These are phyloP conservation scores for Leucozona laternaria DNA, from an alignment of 2,888 invertebrate species.

Conservation along the genomic window DNA sequence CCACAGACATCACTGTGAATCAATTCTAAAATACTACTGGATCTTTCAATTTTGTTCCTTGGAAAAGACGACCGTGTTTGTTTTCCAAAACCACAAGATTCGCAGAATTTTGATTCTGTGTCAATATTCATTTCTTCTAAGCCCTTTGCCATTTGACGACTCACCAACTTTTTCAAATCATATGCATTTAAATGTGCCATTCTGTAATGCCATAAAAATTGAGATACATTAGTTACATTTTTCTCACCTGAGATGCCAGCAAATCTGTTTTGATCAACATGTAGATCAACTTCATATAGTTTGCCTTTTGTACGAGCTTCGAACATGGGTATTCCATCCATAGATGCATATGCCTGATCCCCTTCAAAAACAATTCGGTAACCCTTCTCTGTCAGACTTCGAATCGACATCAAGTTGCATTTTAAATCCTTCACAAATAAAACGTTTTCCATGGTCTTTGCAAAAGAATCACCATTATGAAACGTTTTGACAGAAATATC, in stretches of 20 bases:
- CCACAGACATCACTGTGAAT: too few relatives aligned
- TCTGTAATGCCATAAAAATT: constrained; percentile 4
- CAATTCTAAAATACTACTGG: background rate
- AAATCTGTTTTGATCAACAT: background rate
- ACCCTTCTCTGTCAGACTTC: too few relatives aligned
- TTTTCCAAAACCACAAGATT: constrained; percentile 13
- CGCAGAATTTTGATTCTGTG: too few relatives aligned
- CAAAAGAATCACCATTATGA: too few relatives aligned
- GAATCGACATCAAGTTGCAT: too few relatives aligned
- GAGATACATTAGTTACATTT: background rate
- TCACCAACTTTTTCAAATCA: background rate
- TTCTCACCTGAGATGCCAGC: constrained; percentile 15
- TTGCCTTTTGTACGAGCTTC: background rate
- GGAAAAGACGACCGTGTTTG: background rate
- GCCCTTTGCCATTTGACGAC: too few relatives aligned
- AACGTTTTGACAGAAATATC: background rate
- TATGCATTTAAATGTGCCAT: too few relatives aligned
- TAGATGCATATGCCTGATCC: too few relatives aligned
- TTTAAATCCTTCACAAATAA: too few relatives aligned
- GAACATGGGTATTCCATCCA: background rate
- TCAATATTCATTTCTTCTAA: too few relatives aligned
- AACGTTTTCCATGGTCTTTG: too few relatives aligned
- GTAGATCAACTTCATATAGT: constrained; percentile 12
- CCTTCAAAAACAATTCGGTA: too few relatives aligned
- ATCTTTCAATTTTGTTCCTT: background rate